Evolutionary conservation across 2,113 vertebrate species (phyloP).

Genomic region (Percina caprodes): DNA sequence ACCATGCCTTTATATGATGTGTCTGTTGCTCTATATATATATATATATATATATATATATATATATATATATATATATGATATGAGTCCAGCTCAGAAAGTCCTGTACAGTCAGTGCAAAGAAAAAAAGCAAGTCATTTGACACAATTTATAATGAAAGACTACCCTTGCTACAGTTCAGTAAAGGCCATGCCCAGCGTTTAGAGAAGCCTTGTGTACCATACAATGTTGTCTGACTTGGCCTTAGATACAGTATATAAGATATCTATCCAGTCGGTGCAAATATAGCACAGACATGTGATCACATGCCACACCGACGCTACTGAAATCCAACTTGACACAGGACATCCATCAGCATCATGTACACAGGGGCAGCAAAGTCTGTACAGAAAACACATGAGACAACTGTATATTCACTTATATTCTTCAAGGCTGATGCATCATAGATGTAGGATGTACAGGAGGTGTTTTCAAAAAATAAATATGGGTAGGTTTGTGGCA

Average conservation of each 20-base stretch:
- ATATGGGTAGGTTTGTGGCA: neutral
- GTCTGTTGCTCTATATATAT: neutral
- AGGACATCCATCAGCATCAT: constrained; percentile 12
- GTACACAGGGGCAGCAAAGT: neutral
- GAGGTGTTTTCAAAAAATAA: neutral
- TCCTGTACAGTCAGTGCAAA: neutral
- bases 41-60: too few species aligned
- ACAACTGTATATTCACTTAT: neutral
- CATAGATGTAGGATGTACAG: neutral
- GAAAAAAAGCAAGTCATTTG: neutral
- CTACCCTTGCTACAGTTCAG: neutral
- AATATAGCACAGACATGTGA: constrained; percentile 59
- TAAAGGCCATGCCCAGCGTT: neutral
- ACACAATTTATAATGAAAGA: neutral
- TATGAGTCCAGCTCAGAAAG: neutral
- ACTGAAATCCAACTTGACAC: constrained; percentile 40
- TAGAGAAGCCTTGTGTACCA: neutral
- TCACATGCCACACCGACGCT: constrained; percentile 17
- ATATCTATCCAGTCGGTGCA: constrained; percentile 36
- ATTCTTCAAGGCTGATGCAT: neutral
- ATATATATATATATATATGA: too few species aligned
- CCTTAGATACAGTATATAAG: constrained; percentile 20
- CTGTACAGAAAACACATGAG: constrained; percentile 32
- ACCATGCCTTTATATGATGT: neutral
- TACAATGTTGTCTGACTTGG: neutral